phyloP scores from a whole-genome alignment of 1,140 invertebrate genomes.

The Bombus waltoni region DNA sequence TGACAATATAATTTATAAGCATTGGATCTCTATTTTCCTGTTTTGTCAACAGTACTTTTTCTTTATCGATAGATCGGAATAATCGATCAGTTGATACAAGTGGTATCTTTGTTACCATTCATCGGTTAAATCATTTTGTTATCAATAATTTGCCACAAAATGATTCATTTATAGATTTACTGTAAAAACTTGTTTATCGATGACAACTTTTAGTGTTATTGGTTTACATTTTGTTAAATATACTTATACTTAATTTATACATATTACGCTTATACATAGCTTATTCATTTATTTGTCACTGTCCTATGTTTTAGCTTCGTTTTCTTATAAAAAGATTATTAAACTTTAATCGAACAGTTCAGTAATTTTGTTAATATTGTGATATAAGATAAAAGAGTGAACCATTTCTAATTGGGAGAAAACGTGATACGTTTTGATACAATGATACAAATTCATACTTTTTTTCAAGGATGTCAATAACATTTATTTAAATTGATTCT shows the following conservation, averaged over 20 bases:
- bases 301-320: not conserved
- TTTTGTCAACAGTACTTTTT: not conserved
- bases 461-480: too few relatives aligned
- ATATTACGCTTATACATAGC: too few relatives aligned
- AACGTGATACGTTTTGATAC: not conserved
- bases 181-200: not conserved
- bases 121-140: not conserved
- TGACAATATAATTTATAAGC: not conserved
- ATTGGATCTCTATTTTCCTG: not conserved
- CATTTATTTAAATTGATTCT: too few relatives aligned
- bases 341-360: not conserved
- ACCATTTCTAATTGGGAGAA: not conserved
- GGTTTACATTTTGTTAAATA: not conserved
- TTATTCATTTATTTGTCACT: not conserved
- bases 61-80: not conserved
- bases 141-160: not conserved
- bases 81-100: constrained; percentile 16
- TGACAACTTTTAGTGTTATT: not conserved
- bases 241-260: too few relatives aligned
- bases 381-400: not conserved
- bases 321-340: not conserved
- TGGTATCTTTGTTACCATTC: constrained; percentile 22
- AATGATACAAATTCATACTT: not conserved
- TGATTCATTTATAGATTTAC: not conserved
- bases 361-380: not conserved